phyloP scores from a whole-genome alignment of 30 jellyfish, hydroid and myxozoan genomes.

The Aurelia aurita region DNA sequence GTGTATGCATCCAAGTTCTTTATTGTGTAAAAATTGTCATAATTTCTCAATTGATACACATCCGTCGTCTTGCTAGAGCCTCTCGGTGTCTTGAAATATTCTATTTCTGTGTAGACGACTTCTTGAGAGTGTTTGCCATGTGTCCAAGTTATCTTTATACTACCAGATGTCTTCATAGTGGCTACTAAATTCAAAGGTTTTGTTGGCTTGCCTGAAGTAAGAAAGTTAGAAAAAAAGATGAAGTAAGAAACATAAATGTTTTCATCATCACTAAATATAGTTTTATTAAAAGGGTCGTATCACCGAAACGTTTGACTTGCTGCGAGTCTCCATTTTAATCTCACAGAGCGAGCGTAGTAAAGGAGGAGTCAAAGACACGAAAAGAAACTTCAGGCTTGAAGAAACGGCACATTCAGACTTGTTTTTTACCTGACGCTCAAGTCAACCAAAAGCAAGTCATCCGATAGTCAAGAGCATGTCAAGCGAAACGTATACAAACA shows the following conservation, averaged over 20 bases:
- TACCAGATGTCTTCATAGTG: background rate
- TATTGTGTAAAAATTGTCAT: background rate
- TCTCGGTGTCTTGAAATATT: background rate
- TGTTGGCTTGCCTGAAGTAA: slow-evolving; percentile 37
- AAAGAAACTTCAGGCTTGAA: too few species aligned
- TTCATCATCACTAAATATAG: background rate
- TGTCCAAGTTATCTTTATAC: background rate
- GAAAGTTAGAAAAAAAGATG: background rate
- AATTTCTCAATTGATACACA: too few species aligned
- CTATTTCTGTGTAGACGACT: background rate
- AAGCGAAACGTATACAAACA: too few species aligned
- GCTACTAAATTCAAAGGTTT: slow-evolving; percentile 18
- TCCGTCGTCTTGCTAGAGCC: background rate
- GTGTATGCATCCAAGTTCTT: slow-evolving; percentile 47
- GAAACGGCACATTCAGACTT: too few species aligned
- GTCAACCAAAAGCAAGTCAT: too few species aligned
- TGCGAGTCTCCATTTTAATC: too few species aligned
- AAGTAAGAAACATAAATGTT: background rate
- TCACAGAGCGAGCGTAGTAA: too few species aligned
- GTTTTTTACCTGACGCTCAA: too few species aligned
- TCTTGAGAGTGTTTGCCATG: slow-evolving; percentile 53
- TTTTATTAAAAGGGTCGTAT: too few species aligned
- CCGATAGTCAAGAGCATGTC: too few species aligned
- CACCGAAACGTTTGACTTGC: too few species aligned
- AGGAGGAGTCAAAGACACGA: too few species aligned